Percentiles rank a stretch among this genome's conserved stretches.
phyloP scores from a whole-genome alignment of 2,888 invertebrate genomes.

The Tetanocera ferruginea region DNA sequence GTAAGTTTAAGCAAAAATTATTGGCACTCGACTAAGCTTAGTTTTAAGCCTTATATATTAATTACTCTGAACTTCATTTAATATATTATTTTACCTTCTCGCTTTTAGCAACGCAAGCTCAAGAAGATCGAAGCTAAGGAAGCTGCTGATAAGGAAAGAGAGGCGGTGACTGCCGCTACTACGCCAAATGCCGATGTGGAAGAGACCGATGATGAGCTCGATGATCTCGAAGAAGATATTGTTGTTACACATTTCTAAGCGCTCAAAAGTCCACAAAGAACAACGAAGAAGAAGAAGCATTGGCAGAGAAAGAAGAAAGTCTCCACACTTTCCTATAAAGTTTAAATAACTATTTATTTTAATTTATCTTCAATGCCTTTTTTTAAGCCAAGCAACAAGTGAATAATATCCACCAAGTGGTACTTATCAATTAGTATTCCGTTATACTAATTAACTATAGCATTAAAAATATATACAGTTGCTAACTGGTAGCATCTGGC shows the following conservation, averaged over 20 bases:
- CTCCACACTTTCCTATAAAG: slow-evolving; percentile 1
- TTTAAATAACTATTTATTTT: too few species aligned
- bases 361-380: too few species aligned
- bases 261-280: neutral
- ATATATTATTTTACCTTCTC: neutral
- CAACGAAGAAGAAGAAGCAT: neutral
- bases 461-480: too few species aligned
- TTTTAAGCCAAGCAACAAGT: too few species aligned
- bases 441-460: too few species aligned
- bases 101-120: slow-evolving; percentile 75
- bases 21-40: neutral
- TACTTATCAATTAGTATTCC: too few species aligned
- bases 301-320: slow-evolving; percentile 9
- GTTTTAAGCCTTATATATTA: neutral
- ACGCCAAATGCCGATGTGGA: slow-evolving; percentile 71
- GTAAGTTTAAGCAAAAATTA: slow-evolving; percentile 66
- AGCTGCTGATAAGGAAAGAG: slow-evolving; percentile 75
- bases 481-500: too few species aligned
- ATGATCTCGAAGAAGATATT: slow-evolving; percentile 90
- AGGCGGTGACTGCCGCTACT: slow-evolving; percentile 71
- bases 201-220: slow-evolving; percentile 88
- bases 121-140: slow-evolving; percentile 78
- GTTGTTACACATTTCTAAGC: slow-evolving; percentile 85
- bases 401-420: too few species aligned
- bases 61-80: neutral